Conservation (phyloP, 2,113 vertebrate genomes). For the Lontra canadensis region DNA sequence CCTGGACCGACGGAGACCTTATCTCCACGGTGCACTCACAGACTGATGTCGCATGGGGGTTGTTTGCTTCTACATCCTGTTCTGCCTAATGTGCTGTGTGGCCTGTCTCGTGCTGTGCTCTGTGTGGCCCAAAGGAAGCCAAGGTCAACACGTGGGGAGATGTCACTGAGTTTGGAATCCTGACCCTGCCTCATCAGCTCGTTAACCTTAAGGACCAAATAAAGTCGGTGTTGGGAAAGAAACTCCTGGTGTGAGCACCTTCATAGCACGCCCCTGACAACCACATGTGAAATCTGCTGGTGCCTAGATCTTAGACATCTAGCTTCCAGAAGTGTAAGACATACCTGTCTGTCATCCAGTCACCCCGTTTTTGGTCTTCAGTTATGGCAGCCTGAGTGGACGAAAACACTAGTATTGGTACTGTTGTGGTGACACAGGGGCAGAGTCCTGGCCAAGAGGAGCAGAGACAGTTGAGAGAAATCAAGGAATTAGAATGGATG, state of each 20-base stretch:
- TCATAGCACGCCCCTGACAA: neutral
- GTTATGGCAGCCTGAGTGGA: neutral
- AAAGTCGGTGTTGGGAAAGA: neutral
- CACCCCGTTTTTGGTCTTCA: accelerated
- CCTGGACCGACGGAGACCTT: accelerated
- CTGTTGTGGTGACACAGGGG: neutral
- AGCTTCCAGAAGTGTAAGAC: neutral
- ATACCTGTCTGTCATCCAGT: neutral
- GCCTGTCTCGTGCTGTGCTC: neutral
- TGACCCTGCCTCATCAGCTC: neutral
- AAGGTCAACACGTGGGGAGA: neutral
- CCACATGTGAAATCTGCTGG: neutral
- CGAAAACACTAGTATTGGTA: accelerated
- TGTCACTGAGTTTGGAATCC: neutral
- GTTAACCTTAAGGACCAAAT: neutral
- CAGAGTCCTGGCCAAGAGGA: neutral
- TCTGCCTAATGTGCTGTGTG: accelerated
- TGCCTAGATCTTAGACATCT: neutral
- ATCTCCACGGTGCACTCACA: accelerated
- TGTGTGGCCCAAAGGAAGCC: neutral
- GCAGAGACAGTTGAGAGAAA: neutral
- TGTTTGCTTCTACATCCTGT: neutral
- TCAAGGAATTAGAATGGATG: neutral
- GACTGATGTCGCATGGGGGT: accelerated
- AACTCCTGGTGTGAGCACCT: neutral